Evolutionary conservation across 2,797 vertebrate genomes (phyloP).

Genomic region (Melanogrammus aeglefinus): DNA sequence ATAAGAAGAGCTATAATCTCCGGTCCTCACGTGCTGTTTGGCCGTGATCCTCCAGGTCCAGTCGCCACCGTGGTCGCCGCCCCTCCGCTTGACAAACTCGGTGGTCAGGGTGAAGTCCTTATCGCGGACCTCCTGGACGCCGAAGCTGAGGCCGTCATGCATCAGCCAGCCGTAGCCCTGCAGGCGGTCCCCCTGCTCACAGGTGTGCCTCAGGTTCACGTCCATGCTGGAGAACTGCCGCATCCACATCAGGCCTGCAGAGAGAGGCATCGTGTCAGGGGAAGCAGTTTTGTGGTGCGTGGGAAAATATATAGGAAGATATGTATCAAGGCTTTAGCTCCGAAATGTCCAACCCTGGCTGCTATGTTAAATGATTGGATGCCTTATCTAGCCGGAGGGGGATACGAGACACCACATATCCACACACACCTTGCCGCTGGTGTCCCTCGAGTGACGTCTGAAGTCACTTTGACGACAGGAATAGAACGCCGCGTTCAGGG

Average conservation of each 20-base stretch:
- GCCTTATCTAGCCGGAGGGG: neutral
- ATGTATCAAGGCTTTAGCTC: neutral
- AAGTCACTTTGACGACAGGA: too few species aligned
- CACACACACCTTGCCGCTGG: too few species aligned
- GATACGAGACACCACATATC: too few species aligned
- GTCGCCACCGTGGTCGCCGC: constrained; percentile 89
- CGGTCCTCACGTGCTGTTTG: constrained; percentile 77
- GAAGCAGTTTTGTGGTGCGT: neutral
- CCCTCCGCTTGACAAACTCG: constrained; percentile 86
- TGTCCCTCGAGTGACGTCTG: too few species aligned
- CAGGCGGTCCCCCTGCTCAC: constrained; percentile 85
- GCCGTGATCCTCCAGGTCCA: constrained; percentile 94
- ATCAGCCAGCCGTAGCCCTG: constrained; percentile 87
- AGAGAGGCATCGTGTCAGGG: neutral
- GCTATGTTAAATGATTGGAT: neutral
- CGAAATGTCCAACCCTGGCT: neutral
- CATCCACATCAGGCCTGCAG: constrained; percentile 92
- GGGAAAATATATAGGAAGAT: neutral
- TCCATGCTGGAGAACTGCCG: constrained; percentile 78
- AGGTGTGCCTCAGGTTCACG: constrained; percentile 84
- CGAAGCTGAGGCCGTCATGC: constrained; percentile 90
- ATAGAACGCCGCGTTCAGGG: too few species aligned
- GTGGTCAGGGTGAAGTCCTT: constrained; percentile 80
- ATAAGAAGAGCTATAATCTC: neutral
- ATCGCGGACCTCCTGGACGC: constrained; percentile 87